Conservation (phyloP, 2,113 vertebrate genomes). For the Sylvietta virens region DNA sequence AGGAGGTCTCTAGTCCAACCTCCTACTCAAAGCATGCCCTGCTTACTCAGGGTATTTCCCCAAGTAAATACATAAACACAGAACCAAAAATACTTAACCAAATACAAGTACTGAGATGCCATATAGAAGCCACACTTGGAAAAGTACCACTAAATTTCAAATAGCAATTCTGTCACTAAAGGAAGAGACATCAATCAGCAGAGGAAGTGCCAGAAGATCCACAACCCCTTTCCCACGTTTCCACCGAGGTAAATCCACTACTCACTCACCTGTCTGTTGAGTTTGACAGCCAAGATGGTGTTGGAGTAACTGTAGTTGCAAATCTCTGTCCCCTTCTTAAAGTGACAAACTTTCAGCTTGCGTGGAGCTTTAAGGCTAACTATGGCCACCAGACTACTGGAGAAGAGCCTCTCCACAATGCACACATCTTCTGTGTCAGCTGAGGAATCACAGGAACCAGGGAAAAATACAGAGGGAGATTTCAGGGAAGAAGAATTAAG, state of each 20-base stretch:
- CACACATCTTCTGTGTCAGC: conserved; percentile 97
- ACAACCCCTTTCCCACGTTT: accelerated
- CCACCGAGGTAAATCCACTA: neutral
- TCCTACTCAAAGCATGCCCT: neutral
- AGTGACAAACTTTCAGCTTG: conserved; percentile 98
- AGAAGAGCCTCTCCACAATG: conserved; percentile 96
- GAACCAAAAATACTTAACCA: neutral
- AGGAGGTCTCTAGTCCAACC: neutral
- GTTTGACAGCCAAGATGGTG: conserved; percentile 95
- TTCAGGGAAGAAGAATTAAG: neutral
- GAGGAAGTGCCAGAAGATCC: neutral
- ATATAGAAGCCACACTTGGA: neutral
- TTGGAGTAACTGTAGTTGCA: conserved; percentile 99
- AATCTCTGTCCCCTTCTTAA: conserved; percentile 99
- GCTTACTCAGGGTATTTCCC: neutral
- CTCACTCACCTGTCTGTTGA: conserved; percentile 92
- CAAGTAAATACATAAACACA: neutral
- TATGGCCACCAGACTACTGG: conserved; percentile 96
- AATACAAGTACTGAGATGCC: neutral
- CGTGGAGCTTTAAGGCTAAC: conserved; percentile 98
- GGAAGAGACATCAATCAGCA: neutral
- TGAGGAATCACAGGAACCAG: neutral
- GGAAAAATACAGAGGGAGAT: neutral
- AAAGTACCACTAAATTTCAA: neutral
- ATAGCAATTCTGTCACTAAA: neutral